Percentiles rank a stretch among this genome's conserved stretches.
phyloP scores from a whole-genome alignment of 2,113 vertebrate species.

The Andinoacara biseriatus region DNA sequence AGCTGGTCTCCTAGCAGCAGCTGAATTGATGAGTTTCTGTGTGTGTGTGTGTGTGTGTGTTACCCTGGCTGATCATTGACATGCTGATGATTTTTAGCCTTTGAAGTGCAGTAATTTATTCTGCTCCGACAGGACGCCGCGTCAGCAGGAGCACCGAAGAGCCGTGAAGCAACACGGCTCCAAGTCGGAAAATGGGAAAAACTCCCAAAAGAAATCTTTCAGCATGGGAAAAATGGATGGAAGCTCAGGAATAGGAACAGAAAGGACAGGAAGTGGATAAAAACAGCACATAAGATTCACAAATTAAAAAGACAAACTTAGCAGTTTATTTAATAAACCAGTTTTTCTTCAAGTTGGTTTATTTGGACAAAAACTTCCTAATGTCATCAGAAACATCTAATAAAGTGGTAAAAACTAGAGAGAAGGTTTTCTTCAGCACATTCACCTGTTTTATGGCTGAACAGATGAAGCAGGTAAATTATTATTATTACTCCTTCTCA shows the following conservation, averaged over 20 bases:
- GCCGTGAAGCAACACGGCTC: neutral
- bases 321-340: neutral
- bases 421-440: neutral
- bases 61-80: constrained; percentile 51
- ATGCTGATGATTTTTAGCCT: constrained; percentile 53
- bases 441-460: neutral
- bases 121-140: neutral
- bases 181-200: neutral
- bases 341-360: neutral
- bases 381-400: too few species aligned
- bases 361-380: neutral
- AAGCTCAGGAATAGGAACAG: neutral
- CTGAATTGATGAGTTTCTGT: constrained; percentile 26
- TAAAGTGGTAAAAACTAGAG: too few species aligned
- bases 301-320: neutral
- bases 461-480: neutral
- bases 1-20: constrained; percentile 55
- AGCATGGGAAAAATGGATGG: too few species aligned
- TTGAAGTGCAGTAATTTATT: constrained; percentile 47
- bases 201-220: neutral
- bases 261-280: neutral
- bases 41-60: neutral
- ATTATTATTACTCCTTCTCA: neutral
- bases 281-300: neutral
- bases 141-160: neutral